A percentile compares a stretch with the other conserved stretches of the same genome.
Conservation (phyloP, 2,888 invertebrate genomes). For the Apeira syringaria region DNA sequence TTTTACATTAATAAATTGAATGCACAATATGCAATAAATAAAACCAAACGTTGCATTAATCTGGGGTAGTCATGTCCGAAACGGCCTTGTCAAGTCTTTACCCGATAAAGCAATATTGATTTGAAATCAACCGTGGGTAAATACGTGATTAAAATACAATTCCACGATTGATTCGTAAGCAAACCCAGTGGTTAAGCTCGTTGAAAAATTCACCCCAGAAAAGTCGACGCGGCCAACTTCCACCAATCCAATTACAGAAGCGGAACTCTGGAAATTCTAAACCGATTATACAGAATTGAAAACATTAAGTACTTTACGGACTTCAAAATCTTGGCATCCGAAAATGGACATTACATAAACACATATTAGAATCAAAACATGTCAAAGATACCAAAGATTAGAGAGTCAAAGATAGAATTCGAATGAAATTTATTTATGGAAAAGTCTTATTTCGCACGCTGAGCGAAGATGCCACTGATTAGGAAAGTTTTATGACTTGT, state of each 20-base stretch:
- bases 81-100: constrained; percentile 25
- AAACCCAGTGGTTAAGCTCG: constrained; percentile 51
- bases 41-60: constrained; percentile 23
- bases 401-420: constrained; percentile 76
- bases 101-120: constrained; percentile 23
- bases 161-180: constrained; percentile 55
- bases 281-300: constrained; percentile 83
- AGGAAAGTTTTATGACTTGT: constrained; percentile 75
- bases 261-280: constrained; percentile 81
- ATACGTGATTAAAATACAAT: constrained; percentile 41
- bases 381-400: constrained; percentile 48
- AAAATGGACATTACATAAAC: constrained; percentile 58
- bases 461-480: constrained; percentile 67
- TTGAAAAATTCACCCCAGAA: constrained; percentile 65
- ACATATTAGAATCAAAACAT: constrained; percentile 48
- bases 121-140: constrained; percentile 30
- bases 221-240: constrained; percentile 53
- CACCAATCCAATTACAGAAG: constrained; percentile 78
- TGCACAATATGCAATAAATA: constrained; percentile 31
- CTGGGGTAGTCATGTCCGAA: constrained; percentile 22
- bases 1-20: constrained; percentile 24
- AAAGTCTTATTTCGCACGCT: constrained; percentile 63
- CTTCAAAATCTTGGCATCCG: constrained; percentile 44
- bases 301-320: constrained; percentile 81
- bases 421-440: constrained; percentile 74